Base-by-base conservation (phyloP, 2,888 invertebrate genomes). In the Lithophane ornitopus region DNA sequence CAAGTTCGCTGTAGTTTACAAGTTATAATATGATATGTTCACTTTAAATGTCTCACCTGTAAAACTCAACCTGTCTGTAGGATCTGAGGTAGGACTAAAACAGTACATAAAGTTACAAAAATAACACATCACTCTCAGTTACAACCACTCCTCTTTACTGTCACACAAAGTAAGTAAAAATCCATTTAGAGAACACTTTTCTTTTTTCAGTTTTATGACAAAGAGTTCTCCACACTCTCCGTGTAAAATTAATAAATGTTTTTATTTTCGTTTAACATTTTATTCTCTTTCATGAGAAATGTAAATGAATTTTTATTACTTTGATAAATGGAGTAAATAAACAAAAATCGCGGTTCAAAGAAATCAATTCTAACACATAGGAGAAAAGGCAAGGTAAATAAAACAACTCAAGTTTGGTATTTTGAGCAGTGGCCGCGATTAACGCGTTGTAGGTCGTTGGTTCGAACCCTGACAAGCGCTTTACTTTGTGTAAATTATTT, bases 61-160 rank as follows among this genome's bases (percentile, higher is more conserved):
- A n/a, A n/a, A n/a, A n/a, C 34, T 62, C 3, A 49, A 69, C 41
- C 34, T 61, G 19, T 26, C 34, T 22, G 14, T 59, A 58, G 44
- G n/a, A 34, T 34, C 34, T 34, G 34, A 69, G 44, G 54, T 58
- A 4, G 11, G 12, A 46, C n/a, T 70, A 49, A 63, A 71, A 46
- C 44, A 52, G 34, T 69, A n/a, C n/a, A n/a, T n/a, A 52, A 52
- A 16, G 28, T 58, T 22, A 66, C 69, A 56, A 67, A 62, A 68
- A 44, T 70, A 68, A 70, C 62, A 61, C 54, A 68, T 58, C 49
- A 63, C 52, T 28, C 19, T 46, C 46, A 62, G 59, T 78, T 62
- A 78, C 62, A 72, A 39, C 59, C 72, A 80, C 85, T 72, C 82
- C 70, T 74, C 56, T 85, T 82, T 74, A 80, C 63, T 70, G 72